phyloP scores from a whole-genome alignment of 2,797 vertebrate genomes.

The Neostethus bicornis region DNA sequence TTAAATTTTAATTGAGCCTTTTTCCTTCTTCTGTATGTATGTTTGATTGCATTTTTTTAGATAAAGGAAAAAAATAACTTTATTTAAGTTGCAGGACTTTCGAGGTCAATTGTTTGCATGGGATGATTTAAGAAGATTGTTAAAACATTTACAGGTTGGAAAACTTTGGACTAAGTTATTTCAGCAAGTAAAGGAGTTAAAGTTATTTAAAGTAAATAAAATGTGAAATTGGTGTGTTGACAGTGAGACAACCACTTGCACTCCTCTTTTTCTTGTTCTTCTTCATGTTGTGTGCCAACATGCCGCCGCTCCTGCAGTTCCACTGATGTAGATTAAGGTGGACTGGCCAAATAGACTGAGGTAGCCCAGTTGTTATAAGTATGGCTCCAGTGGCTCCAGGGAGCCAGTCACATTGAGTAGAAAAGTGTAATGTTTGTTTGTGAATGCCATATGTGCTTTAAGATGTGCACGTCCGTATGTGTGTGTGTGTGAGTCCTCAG shows the following conservation, averaged over 20 bases:
- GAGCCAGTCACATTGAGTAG: slow-evolving; percentile 37
- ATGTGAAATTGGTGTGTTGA: slow-evolving; percentile 26
- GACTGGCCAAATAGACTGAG: slow-evolving; percentile 62
- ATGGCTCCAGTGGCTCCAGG: slow-evolving; percentile 44
- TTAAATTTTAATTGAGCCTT: no score
- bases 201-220: slow-evolving; percentile 7
- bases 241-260: slow-evolving; percentile 16
- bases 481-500: slow-evolving; percentile 2
- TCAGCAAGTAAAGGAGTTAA: neutral
- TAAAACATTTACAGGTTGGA: no score
- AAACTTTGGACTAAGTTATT: no score
- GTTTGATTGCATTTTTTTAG: no score
- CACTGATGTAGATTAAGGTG: slow-evolving; percentile 60
- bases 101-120: no score
- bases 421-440: slow-evolving; percentile 45
- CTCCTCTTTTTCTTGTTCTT: slow-evolving; percentile 12
- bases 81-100: no score
- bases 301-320: slow-evolving; percentile 43
- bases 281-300: slow-evolving; percentile 42
- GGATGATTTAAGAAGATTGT: no score
- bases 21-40: no score
- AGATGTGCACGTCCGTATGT: slow-evolving; percentile 7
- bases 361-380: slow-evolving; percentile 64
- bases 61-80: no score
- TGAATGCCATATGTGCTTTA: slow-evolving; percentile 44